These are phyloP conservation scores for Romanogobio albipinnatus DNA, from an alignment of 2,113 vertebrate species.

Conservation along the genomic window DNA sequence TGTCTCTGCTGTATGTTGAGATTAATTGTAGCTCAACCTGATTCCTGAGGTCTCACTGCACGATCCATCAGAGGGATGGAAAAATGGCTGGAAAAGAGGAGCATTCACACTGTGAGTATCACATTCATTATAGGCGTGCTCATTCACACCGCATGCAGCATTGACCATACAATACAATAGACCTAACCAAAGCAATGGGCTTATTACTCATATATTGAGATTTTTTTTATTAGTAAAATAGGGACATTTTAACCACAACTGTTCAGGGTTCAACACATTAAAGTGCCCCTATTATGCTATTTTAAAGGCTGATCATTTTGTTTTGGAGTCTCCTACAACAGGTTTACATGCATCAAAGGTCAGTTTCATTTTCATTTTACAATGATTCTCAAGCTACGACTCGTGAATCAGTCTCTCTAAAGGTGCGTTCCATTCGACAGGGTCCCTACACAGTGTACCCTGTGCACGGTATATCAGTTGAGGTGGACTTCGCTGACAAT, in stretches of 20 bases:
- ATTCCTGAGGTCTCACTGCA: constrained; percentile 61
- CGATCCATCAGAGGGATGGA: constrained; percentile 75
- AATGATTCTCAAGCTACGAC: too few species aligned
- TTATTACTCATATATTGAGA: not conserved
- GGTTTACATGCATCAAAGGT: too few species aligned
- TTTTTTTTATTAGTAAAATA: not conserved
- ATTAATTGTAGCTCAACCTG: not conserved
- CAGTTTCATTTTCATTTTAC: too few species aligned
- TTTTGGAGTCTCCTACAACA: too few species aligned
- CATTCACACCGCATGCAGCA: not conserved
- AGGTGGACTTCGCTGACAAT: too few species aligned
- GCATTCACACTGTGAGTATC: constrained; percentile 76
- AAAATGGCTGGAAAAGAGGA: constrained; percentile 76
- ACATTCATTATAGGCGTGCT: not conserved
- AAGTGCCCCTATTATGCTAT: not conserved
- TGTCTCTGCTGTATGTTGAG: constrained; percentile 7
- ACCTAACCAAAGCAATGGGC: not conserved
- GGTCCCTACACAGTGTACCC: too few species aligned
- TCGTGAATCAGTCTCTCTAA: too few species aligned
- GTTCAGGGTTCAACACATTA: not conserved
- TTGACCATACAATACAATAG: not conserved
- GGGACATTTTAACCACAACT: not conserved
- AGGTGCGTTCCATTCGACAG: too few species aligned
- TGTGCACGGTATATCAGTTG: too few species aligned
- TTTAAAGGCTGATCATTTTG: too few species aligned